Conservation (phyloP, 2,888 invertebrate genomes). For the Fragum whitleyi region DNA sequence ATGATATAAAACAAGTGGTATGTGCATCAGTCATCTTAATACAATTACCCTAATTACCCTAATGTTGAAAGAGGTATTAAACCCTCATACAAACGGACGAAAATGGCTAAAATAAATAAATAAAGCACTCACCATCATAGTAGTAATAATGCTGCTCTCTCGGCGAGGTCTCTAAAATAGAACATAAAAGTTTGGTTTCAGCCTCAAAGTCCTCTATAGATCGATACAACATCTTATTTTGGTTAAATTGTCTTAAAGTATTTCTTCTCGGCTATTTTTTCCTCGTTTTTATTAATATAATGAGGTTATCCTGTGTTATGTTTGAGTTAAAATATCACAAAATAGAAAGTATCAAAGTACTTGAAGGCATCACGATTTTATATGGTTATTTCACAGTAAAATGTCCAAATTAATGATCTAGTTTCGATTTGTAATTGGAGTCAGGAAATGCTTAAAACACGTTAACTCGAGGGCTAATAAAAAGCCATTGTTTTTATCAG, state of each 20-base stretch:
- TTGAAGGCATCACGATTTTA: too few relatives aligned
- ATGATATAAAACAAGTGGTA: too few relatives aligned
- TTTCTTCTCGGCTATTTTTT: not conserved
- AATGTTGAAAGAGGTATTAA: too few relatives aligned
- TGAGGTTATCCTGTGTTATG: too few relatives aligned
- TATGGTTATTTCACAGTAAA: not conserved
- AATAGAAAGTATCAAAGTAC: too few relatives aligned
- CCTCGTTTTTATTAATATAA: too few relatives aligned
- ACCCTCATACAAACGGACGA: too few relatives aligned
- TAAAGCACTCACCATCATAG: conserved; percentile 53
- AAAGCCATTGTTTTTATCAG: conserved; percentile 19
- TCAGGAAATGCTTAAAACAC: conserved; percentile 1
- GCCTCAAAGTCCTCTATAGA: conserved; percentile 56
- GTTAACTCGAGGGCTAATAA: conserved; percentile 2
- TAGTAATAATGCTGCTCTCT: conserved; percentile 59
- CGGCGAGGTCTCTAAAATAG: conserved; percentile 62
- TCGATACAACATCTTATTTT: conserved; percentile 46
- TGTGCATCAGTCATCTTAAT: too few relatives aligned
- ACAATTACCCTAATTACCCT: too few relatives aligned
- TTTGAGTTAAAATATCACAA: too few relatives aligned
- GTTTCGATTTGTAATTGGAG: not conserved
- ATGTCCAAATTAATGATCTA: not conserved
- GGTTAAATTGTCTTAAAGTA: not conserved
- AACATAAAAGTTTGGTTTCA: conserved; percentile 57
- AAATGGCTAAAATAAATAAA: not conserved